Evolutionary conservation across 2,888 invertebrate genomes (phyloP).

Genomic region (Diogma glabrata): DNA sequence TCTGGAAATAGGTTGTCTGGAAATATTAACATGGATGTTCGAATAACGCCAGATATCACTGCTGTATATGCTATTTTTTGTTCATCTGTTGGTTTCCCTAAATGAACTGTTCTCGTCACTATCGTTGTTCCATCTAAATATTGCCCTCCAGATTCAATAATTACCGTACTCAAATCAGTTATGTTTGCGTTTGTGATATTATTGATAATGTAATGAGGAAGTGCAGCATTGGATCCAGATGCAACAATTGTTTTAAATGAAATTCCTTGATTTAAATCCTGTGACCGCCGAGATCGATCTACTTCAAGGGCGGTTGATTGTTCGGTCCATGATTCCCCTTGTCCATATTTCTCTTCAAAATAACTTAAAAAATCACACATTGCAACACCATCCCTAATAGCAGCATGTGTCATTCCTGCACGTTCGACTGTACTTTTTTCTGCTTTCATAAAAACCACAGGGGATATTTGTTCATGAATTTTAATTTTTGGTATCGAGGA

Average conservation of each 20-base stretch:
- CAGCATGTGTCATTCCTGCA: slow-evolving; percentile 71
- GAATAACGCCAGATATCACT: slow-evolving; percentile 64
- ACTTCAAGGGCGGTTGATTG: slow-evolving; percentile 56
- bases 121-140: slow-evolving; percentile 91
- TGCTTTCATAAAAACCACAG: slow-evolving; percentile 75
- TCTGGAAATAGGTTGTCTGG: slow-evolving; percentile 59
- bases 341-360: slow-evolving; percentile 43
- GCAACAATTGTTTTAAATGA: slow-evolving; percentile 82
- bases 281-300: slow-evolving; percentile 60
- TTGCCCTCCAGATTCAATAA: slow-evolving; percentile 93
- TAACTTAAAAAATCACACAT: slow-evolving; percentile 76
- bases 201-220: slow-evolving; percentile 70
- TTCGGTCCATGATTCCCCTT: slow-evolving; percentile 51
- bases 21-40: slow-evolving; percentile 58
- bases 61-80: slow-evolving; percentile 74
- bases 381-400: slow-evolving; percentile 78
- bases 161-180: slow-evolving; percentile 63
- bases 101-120: slow-evolving; percentile 79
- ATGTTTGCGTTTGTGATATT: slow-evolving; percentile 55
- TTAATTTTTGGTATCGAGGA: slow-evolving; percentile 47
- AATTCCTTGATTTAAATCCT: slow-evolving; percentile 58
- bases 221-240: slow-evolving; percentile 75
- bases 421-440: slow-evolving; percentile 73
- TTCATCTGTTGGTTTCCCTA: slow-evolving; percentile 61
- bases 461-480: slow-evolving; percentile 54